A percentile compares a stretch with the other conserved stretches of the same genome.
phyloP scores from a whole-genome alignment of 2,888 invertebrate species.

The Leptinotarsa juncta region DNA sequence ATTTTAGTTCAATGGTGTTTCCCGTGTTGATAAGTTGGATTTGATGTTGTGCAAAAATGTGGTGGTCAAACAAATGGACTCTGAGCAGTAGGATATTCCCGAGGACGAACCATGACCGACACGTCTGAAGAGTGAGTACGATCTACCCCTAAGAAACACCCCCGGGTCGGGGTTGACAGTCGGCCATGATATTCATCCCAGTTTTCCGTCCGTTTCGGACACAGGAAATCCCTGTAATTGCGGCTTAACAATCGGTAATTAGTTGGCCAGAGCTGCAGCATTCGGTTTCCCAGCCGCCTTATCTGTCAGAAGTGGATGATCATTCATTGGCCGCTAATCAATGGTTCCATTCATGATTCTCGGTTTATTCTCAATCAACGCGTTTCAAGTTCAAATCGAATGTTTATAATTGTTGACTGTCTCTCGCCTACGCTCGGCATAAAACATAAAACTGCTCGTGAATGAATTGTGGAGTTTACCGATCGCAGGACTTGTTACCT shows the following conservation, averaged over 20 bases:
- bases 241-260: constrained; percentile 48
- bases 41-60: constrained; percentile 66
- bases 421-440: constrained; percentile 46
- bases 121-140: constrained; percentile 88
- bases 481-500: background rate
- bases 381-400: constrained; percentile 53
- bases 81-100: constrained; percentile 84
- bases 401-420: constrained; percentile 50
- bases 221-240: constrained; percentile 47
- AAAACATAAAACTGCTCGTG: constrained; percentile 42
- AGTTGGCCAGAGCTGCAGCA: constrained; percentile 39
- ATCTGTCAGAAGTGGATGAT: constrained; percentile 53
- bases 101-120: constrained; percentile 91
- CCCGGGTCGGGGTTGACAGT: constrained; percentile 48
- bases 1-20: constrained; percentile 65
- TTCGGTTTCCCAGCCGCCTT: constrained; percentile 36
- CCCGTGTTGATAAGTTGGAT: constrained; percentile 64
- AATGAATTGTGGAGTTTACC: constrained; percentile 35
- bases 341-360: constrained; percentile 59
- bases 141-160: constrained; percentile 45
- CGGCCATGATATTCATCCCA: constrained; percentile 58
- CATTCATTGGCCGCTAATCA: constrained; percentile 59
- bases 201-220: constrained; percentile 44
- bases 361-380: constrained; percentile 54
- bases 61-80: constrained; percentile 72